Conservation (phyloP, 1,140 invertebrate genomes). For the Daktulosphaira vitifoliae region DNA sequence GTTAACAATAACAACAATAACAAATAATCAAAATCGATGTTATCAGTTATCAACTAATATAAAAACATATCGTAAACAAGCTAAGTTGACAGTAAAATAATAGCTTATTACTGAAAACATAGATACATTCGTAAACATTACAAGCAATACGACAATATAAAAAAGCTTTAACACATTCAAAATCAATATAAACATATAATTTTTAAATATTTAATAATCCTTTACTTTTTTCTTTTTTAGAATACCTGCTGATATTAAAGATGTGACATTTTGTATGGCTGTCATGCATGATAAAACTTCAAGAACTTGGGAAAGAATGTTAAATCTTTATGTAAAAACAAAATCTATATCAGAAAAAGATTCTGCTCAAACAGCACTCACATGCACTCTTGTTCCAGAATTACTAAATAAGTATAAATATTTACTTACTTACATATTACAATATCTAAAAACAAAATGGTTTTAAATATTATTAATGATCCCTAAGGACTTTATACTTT, state of each 20-base stretch:
- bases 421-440: not conserved
- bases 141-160: too few species aligned
- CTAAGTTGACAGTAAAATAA: too few species aligned
- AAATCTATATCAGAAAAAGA: slow-evolving; percentile 33
- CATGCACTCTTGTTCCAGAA: slow-evolving; percentile 17
- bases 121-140: too few species aligned
- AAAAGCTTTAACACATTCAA: too few species aligned
- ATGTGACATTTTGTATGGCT: slow-evolving; percentile 28
- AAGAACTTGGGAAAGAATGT: slow-evolving; percentile 20
- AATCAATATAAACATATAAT: too few species aligned
- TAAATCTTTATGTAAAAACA: slow-evolving; percentile 23
- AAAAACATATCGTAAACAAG: too few species aligned
- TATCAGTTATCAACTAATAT: too few species aligned
- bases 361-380: slow-evolving; percentile 13
- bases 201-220: not conserved
- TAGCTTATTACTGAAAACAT: too few species aligned
- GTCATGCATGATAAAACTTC: not conserved
- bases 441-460: too few species aligned
- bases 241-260: slow-evolving; percentile 31
- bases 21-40: too few species aligned
- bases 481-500: not conserved
- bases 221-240: not conserved
- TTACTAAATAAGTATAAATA: slow-evolving; percentile 26
- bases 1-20: too few species aligned
- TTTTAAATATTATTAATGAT: too few species aligned